phyloP scores from a whole-genome alignment of 2,888 invertebrate species.

The Athalia rosae region DNA sequence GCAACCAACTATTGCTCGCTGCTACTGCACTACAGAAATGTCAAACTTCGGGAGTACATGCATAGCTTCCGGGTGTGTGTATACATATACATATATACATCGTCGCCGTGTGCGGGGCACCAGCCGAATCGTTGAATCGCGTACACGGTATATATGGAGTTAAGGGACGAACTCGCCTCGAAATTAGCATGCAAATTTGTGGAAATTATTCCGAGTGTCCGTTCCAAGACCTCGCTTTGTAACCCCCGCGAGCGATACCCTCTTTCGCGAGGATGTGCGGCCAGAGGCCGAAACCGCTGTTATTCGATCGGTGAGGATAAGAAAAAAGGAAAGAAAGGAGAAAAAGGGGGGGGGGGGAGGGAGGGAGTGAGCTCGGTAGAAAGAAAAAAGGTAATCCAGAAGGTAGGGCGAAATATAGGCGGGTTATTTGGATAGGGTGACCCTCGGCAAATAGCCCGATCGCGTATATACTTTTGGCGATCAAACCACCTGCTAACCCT shows the following conservation, averaged over 20 bases:
- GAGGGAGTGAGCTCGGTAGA: background rate
- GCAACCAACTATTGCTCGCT: background rate
- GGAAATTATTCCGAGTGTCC: conserved; percentile 70
- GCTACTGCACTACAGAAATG: background rate
- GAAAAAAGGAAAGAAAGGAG: background rate
- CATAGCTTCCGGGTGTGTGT: conserved; percentile 2
- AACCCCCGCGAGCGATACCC: background rate
- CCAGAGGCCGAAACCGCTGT: too few relatives aligned
- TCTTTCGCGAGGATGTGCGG: conserved; percentile 41
- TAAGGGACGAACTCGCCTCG: conserved; percentile 58
- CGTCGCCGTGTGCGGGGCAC: background rate
- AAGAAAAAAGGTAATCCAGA: background rate
- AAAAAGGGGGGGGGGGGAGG: background rate
- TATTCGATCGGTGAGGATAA: too few relatives aligned
- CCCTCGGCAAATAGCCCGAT: conserved; percentile 29
- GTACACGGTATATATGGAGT: too few relatives aligned
- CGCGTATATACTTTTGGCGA: conserved; percentile 27
- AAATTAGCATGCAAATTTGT: conserved; percentile 70
- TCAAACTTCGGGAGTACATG: background rate
- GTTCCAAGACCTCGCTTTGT: conserved; percentile 50
- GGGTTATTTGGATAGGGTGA: conserved; percentile 39
- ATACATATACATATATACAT: background rate
- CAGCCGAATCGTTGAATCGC: conserved; percentile 22
- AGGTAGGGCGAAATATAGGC: background rate
- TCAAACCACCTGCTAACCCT: conserved; percentile 38